Evolutionary conservation across 2,113 vertebrate genomes (phyloP).

Genomic region (Galbula dea): DNA sequence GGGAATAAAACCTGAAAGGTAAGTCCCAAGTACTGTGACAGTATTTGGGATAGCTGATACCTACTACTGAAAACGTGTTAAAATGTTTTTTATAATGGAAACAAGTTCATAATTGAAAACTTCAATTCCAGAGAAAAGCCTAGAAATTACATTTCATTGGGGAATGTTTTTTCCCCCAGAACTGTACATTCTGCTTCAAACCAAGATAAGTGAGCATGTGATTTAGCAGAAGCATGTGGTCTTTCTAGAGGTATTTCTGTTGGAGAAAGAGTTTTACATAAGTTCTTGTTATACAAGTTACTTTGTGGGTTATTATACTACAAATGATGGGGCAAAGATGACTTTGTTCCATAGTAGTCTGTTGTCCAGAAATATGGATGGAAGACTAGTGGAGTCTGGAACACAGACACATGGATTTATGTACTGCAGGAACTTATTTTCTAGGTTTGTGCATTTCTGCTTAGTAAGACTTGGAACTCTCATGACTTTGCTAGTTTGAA

Average conservation of each 20-base stretch:
- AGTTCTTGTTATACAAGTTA: not conserved
- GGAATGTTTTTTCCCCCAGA: fast-evolving
- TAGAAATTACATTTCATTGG: not conserved
- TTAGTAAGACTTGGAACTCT: not conserved
- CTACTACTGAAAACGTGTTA: not conserved
- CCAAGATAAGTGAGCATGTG: fast-evolving
- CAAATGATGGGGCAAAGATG: not conserved
- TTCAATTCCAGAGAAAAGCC: not conserved
- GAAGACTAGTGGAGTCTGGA: not conserved
- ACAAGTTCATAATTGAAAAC: not conserved
- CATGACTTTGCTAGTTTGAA: not conserved
- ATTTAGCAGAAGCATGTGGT: not conserved
- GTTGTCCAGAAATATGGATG: not conserved
- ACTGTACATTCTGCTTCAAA: not conserved
- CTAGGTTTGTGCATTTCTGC: not conserved
- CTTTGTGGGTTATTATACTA: not conserved
- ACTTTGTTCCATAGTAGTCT: fast-evolving
- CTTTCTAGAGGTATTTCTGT: not conserved
- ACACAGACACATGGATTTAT: not conserved
- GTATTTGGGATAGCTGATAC: not conserved
- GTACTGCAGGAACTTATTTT: not conserved
- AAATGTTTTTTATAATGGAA: not conserved
- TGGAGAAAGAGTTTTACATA: not conserved
- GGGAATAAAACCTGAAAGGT: not conserved
- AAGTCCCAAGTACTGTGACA: not conserved